Percentiles rank a stretch among this genome's conserved stretches.
phyloP scores from a whole-genome alignment of 2,113 vertebrate species.

The Spheniscus mendiculus region DNA sequence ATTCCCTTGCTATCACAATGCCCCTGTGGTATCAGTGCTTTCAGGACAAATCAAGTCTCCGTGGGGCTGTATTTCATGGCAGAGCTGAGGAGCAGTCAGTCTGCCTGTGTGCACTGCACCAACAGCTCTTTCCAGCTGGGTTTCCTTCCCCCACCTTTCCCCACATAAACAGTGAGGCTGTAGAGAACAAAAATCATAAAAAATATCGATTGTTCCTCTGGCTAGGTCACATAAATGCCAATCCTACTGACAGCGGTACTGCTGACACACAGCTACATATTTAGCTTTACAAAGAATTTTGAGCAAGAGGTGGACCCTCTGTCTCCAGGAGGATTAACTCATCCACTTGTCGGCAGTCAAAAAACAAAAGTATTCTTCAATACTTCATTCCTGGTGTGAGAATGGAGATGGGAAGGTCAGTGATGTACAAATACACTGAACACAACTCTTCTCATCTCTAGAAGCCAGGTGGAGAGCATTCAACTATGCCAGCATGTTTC shows the following conservation, averaged over 20 bases:
- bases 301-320: not conserved
- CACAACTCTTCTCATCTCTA: not conserved
- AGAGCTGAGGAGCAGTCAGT: not conserved
- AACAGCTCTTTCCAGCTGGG: not conserved
- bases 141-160: not conserved
- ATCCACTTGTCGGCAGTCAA: fast-evolving
- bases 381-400: not conserved
- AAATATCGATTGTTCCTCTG: not conserved
- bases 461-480: not conserved
- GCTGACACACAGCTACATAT: not conserved
- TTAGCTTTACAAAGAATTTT: not conserved
- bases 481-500: not conserved
- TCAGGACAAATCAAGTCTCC: not conserved
- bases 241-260: not conserved
- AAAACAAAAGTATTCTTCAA: not conserved
- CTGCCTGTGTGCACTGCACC: not conserved
- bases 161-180: not conserved
- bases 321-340: not conserved
- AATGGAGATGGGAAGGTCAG: not conserved
- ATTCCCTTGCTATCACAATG: not conserved
- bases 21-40: not conserved
- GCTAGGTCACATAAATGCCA: not conserved
- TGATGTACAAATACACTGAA: not conserved
- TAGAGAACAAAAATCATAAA: not conserved
- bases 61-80: not conserved